Percentiles rank a stretch among this genome's conserved stretches.
Evolutionary conservation across 2,113 vertebrate species (phyloP).

Genomic region (Forbesichthys agassizii): DNA sequence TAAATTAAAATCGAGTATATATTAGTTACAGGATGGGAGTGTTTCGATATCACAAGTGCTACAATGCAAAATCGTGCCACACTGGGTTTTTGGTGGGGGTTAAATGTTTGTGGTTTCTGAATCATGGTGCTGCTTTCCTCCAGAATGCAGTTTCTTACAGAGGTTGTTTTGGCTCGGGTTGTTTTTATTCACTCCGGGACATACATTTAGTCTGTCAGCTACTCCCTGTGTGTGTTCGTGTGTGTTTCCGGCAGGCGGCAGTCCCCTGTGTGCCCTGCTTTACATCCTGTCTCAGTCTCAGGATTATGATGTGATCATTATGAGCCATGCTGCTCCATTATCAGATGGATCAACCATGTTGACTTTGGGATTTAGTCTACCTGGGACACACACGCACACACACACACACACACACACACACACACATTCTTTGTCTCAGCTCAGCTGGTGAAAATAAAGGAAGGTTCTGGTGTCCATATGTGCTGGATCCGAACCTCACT

Average conservation of each 20-base stretch:
- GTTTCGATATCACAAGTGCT: no score
- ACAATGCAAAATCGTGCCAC: no score
- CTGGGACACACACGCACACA: neutral
- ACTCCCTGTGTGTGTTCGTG: slow-evolving; percentile 9
- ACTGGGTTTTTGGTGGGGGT: no score
- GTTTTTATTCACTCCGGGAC: no score
- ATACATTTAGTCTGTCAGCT: slow-evolving; percentile 16
- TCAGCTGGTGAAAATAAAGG: slow-evolving; percentile 8
- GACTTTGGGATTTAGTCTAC: slow-evolving; percentile 45
- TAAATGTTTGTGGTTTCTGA: no score
- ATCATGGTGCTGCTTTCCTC: no score
- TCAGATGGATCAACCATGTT: slow-evolving; percentile 56
- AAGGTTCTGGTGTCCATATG: slow-evolving; percentile 47
- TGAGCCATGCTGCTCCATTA: slow-evolving; percentile 22
- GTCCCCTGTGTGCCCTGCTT: neutral
- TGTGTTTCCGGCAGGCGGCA: neutral
- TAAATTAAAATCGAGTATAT: no score
- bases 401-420: slow-evolving; percentile 10
- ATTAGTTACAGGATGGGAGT: no score
- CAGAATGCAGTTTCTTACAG: no score
- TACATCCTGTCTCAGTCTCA: slow-evolving; percentile 60
- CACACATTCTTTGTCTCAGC: neutral
- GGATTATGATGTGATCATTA: slow-evolving; percentile 57
- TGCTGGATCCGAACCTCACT: neutral
- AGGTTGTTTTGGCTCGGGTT: no score